Percentiles rank a stretch among this genome's conserved stretches.
Conservation (phyloP, 2,113 vertebrate species). For the Cheirogaleus medius region DNA sequence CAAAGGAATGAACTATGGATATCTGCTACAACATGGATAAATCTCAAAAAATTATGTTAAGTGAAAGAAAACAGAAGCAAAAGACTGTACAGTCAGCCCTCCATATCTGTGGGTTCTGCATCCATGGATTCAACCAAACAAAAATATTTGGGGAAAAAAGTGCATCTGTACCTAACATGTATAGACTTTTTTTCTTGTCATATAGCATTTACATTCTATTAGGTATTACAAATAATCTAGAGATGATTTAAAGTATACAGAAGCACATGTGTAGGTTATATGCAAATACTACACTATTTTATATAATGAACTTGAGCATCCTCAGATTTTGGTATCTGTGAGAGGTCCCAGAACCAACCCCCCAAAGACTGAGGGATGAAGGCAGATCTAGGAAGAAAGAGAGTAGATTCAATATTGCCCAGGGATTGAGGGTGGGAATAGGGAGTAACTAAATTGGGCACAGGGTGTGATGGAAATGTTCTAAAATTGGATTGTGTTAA, state of each 20-base stretch:
- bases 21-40: too few relatives aligned
- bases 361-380: background rate
- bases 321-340: background rate
- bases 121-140: background rate
- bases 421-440: background rate
- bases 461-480: background rate
- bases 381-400: background rate
- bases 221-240: background rate
- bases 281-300: background rate
- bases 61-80: too few relatives aligned
- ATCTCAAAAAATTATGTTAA: too few relatives aligned
- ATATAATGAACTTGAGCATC: background rate
- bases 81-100: background rate
- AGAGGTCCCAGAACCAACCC: background rate
- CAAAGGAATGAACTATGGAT: too few relatives aligned
- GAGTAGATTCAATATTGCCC: background rate
- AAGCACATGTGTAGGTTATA: background rate
- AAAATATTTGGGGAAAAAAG: background rate
- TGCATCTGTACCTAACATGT: background rate
- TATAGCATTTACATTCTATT: background rate
- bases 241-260: background rate
- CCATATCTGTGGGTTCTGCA: background rate
- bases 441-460: background rate
- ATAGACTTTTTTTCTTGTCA: background rate
- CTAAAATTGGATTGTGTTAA: background rate